Evolutionary conservation across 2,888 invertebrate genomes (phyloP), one percentile per base, ranked within the genome.

Genomic region (Adineta ricciae): DNA sequence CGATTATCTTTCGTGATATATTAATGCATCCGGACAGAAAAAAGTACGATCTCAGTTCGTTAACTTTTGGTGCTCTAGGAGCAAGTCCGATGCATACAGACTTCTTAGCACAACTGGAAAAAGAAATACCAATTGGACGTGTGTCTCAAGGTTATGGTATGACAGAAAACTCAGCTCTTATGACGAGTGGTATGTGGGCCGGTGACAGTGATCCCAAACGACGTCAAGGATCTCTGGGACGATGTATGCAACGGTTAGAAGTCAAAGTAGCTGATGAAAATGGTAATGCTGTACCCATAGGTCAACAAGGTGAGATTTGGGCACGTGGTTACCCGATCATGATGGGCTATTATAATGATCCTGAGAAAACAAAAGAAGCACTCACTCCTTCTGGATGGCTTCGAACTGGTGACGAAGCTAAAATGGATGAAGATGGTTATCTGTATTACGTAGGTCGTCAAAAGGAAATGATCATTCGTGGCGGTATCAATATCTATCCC

Each of bases 1-100:
- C 95, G 14, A 95, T 95, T 4, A 95, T 95, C 95, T 94, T 94
- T 90, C 93, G 94, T 21, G 94, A 95, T 90, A 91, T 94, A 87
- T 90, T 95, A 78, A 91, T 92, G 86, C 89, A 90, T 85, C 89
- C 89, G 0, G 85, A 89, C 41, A 88, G 89, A 83, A 78, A 86
- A 21, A 87, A 88, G 19, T 90, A 93, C 41, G 91, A 92, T 84
- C 90, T 89, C 32, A 87, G 89, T 21, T 88, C 89, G 0, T 87
- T 91, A 49, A n/a, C 87, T 1, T 72, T 64, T 27, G 50, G n/a
- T 21, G 27, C 72, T 50, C 36, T 85, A 24, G 85, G 85, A 14
- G 85, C 83, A 24, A 73, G 83, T 41, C 83, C 72, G 27, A 36
- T 73, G n/a, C 73, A 50, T 36, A 64, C 24, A 9, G 49, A 56